Base-by-base conservation (phyloP, 2,888 invertebrate species). In the Spodoptera picta region DNA sequence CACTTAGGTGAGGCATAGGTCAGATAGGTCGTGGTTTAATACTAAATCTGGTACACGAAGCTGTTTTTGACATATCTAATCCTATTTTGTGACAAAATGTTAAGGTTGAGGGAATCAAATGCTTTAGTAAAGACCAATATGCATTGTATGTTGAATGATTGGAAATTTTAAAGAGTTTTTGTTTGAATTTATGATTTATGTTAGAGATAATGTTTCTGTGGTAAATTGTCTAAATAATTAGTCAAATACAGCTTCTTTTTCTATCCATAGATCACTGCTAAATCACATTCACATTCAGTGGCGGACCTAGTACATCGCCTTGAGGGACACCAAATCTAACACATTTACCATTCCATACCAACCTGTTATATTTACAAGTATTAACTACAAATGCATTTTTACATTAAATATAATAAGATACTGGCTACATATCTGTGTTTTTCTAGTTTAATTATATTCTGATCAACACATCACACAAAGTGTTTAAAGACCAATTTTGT, bases 311-410 rank as follows among this genome's bases (percentile, higher is more conserved):
- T 65, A 78, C 72, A 80, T 73, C 65, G 73, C 85, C 85, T 83
- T 84, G 83, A 64, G 84, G 80, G 65, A 89, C 87, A 88, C 80
- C 85, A 83, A 85, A 73, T 81, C 84, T 87, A 88, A 82, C 75
- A 82, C 69, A 74, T 73, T 70, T 69, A 73, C 50, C 48, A 75
- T 77, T 73, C 55, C 73, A 70, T 70, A 78, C 63, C 51, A 74
- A 65, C 63, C 50, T 79, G 60, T 54, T 57, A 58, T 55, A 61
- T 65, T 57, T 69, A 80, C 66, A 79, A 54, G 31, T 60, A 53
- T 48, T 36, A 53, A 60, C 69, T 71, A 62, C 58, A 48, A 47
- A 56, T 59, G 7, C 14, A 42, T 51, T 47, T 57, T 54, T 52
- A 56, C 23, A 49, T 41, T 7, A 60, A 24, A 46, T 45, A 31